Base-by-base conservation (phyloP, 1,140 invertebrate genomes). In the Druon quercuslanigerum region DNA sequence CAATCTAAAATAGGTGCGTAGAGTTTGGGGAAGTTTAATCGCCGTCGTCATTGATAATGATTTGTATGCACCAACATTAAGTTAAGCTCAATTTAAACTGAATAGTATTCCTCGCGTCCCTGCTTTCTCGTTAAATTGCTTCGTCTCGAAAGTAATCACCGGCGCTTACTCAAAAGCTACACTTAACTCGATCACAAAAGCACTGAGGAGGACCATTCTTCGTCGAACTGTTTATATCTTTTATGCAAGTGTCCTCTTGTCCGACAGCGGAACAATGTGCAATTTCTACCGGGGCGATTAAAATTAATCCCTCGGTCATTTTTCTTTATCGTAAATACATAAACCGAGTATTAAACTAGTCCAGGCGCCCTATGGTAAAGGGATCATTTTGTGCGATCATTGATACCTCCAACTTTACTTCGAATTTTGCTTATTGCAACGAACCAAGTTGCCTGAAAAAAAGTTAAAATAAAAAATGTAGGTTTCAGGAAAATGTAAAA, bases 101-200 rank as follows among this genome's bases (percentile, higher is more conserved):
- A 16, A 25, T n/a, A n/a, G 33, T 16, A 66, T 40, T 66, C 25
- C 33, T 66, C 25, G 6, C 16, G 6, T 66, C n/a, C 25, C 25
- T 66, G 60, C 76, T 80, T 82, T 79, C 80, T 79, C 75, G 77
- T 56, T 79, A 82, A 82, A 83, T 84, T 84, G 80, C 78, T 76
- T 72, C 70, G 51, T 72, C 77, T 52, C 77, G 78, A 84, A 79
- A 84, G 71, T 82, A 80, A 84, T 84, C 82, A 79, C 83, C 74
- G 56, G 73, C 78, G 83, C 83, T 83, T 79, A 82, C 77, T 81
- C 77, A 75, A 76, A 81, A 80, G 77, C 76, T 76, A 76, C 83
- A 78, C 80, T 83, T 83, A 81, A 71, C 76, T 72, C 75, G 76
- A 83, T 81, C 76, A 70, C 75, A 81, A 81, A 81, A 79, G 78